Conservation (phyloP, 1,140 invertebrate genomes). For the Pollicipes pollicipes region DNA sequence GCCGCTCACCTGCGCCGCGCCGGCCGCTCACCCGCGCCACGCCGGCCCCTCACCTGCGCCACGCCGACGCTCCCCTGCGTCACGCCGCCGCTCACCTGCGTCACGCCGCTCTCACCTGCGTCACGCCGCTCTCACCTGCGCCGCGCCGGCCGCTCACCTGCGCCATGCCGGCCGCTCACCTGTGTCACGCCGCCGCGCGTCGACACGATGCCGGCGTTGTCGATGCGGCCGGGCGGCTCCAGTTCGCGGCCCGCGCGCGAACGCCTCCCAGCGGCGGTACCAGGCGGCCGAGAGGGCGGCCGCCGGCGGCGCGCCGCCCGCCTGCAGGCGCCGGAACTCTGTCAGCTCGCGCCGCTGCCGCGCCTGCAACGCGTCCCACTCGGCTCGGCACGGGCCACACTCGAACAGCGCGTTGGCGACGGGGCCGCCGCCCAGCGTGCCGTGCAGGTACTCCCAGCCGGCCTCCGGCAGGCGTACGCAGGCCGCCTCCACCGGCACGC, state of each 20-base stretch:
- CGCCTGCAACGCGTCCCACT: constrained; percentile 44
- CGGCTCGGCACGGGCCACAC: constrained; percentile 54
- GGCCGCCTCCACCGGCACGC: constrained; percentile 45
- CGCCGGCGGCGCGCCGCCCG: constrained; percentile 25
- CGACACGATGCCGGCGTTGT: constrained; percentile 51
- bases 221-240: constrained; percentile 67
- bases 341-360: constrained; percentile 53
- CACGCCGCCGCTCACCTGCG: constrained; percentile 27
- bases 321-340: constrained; percentile 46
- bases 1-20: too few species aligned
- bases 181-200: constrained; percentile 36
- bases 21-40: too few species aligned
- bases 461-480: constrained; percentile 48
- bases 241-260: constrained; percentile 53
- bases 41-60: too few species aligned
- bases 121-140: too few species aligned
- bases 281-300: constrained; percentile 74
- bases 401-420: constrained; percentile 54
- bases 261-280: constrained; percentile 78
- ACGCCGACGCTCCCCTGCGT: too few species aligned
- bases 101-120: too few species aligned
- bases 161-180: constrained; percentile 25
- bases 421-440: constrained; percentile 67
- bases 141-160: too few species aligned
- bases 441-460: constrained; percentile 65